Conservation (phyloP, 2,888 invertebrate genomes). For the Meghimatium bilineatum region DNA sequence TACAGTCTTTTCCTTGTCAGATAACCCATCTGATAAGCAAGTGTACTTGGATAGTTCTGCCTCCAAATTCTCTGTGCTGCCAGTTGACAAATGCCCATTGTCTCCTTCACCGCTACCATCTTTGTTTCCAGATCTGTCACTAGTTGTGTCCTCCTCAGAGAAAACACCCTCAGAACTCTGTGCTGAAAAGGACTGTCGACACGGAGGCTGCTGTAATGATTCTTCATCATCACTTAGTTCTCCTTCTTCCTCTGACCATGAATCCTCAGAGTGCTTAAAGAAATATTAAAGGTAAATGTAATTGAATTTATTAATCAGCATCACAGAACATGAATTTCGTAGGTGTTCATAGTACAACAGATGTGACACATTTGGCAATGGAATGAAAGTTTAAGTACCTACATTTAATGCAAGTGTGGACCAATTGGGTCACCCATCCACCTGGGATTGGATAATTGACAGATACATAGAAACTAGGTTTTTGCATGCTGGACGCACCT, state of each 20-base stretch:
- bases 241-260: constrained; percentile 70
- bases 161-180: constrained; percentile 76
- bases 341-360: no score
- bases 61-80: constrained; percentile 75
- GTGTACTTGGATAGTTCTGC: constrained; percentile 71
- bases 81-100: constrained; percentile 69
- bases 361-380: neutral
- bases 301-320: no score
- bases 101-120: constrained; percentile 66
- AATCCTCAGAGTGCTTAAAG: constrained; percentile 69
- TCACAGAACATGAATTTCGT: no score
- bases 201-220: constrained; percentile 31
- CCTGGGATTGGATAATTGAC: no score
- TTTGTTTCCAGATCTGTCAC: constrained; percentile 20
- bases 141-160: constrained; percentile 79
- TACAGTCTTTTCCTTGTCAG: constrained; percentile 74
- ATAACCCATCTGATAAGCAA: constrained; percentile 70
- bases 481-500: no score
- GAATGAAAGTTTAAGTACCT: no score
- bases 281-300: neutral
- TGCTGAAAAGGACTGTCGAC: constrained; percentile 75
- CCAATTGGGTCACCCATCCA: no score
- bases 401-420: no score
- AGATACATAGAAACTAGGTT: no score
- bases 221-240: constrained; percentile 69